Evolutionary conservation across 2,888 invertebrate species (phyloP), one percentile per base, ranked within the genome.

Genomic region (Drepana falcataria): DNA sequence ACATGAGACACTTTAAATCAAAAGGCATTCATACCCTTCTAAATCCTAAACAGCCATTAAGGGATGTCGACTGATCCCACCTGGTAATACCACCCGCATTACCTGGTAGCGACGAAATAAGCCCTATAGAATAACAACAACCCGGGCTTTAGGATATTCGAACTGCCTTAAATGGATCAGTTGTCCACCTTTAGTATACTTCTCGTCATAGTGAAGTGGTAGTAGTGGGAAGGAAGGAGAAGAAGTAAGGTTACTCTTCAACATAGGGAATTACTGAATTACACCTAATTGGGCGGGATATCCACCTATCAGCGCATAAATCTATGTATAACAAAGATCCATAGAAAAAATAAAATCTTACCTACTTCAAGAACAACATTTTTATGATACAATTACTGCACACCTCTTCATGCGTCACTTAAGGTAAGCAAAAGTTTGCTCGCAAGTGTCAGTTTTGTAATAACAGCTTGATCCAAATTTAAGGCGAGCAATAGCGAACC

Each of bases 381-480:
- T 40, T 40, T 3, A 40, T 40, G 40, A 40, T 6, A 7, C 7
- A 6, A 40, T 40, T 40, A 6, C 40, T 6, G 7, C 6, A 3
- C 40, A 37, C 5, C 6, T 40, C 4, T 3, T 6, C 2, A 40
- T 40, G 2, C 6, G 7, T 7, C 2, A 7, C 7, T 3, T 6
- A 40, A 7, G 7, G 7, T 40, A 40, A 2, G 40, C 7, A 7
- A 40, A 40, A 7, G 6, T 44, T 40, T n/a, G 40, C 7, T 41
- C 34, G 40, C 21, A 51, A 51, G 48, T 49, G 44, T 54, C 44
- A 58, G 56, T 77, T 70, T 74, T 63, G 74, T 68, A 81, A 80
- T 65, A 70, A 63, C 63, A 63, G 59, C 59, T 63, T 71, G 63
- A 73, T 71, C 69, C 75, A 74, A 70, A 75, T 79, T 79, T 78